Evolutionary conservation across 2,113 vertebrate species (phyloP).

Genomic region (Aleadryas rufinucha): DNA sequence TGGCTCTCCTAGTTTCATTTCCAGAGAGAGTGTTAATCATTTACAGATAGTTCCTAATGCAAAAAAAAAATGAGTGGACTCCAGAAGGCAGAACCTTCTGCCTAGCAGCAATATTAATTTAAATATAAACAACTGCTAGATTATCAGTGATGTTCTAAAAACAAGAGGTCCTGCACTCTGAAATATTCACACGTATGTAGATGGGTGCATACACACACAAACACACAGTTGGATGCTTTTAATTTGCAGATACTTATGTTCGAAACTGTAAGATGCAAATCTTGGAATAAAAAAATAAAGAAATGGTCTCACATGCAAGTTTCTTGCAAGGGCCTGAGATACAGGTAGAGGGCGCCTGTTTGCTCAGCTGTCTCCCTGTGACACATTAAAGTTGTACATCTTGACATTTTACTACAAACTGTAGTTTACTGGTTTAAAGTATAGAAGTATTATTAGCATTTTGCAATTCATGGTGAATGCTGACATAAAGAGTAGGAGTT

Average conservation of each 20-base stretch:
- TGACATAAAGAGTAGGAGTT: not conserved
- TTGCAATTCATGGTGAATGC: not conserved
- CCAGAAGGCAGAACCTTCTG: conserved; percentile 7
- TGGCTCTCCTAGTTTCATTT: not conserved
- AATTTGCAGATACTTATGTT: not conserved
- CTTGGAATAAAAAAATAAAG: not conserved
- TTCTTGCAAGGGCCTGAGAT: not conserved
- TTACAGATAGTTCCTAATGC: not conserved
- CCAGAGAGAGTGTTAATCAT: not conserved
- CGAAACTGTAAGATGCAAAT: not conserved
- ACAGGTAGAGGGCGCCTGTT: fast-evolving
- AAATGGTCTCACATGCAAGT: not conserved
- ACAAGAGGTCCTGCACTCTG: not conserved
- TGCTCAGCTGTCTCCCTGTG: not conserved
- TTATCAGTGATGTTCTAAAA: not conserved
- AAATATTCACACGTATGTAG: not conserved
- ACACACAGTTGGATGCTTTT: not conserved
- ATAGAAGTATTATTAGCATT: not conserved
- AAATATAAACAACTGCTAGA: conserved; percentile 14
- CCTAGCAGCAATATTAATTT: not conserved
- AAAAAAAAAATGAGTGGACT: not conserved
- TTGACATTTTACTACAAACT: not conserved
- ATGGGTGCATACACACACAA: not conserved
- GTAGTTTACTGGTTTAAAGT: not conserved
- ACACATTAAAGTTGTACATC: not conserved